These are phyloP conservation scores for Sarcophaga subvicina DNA, from an alignment of 2,888 invertebrate species.

Conservation along the genomic window DNA sequence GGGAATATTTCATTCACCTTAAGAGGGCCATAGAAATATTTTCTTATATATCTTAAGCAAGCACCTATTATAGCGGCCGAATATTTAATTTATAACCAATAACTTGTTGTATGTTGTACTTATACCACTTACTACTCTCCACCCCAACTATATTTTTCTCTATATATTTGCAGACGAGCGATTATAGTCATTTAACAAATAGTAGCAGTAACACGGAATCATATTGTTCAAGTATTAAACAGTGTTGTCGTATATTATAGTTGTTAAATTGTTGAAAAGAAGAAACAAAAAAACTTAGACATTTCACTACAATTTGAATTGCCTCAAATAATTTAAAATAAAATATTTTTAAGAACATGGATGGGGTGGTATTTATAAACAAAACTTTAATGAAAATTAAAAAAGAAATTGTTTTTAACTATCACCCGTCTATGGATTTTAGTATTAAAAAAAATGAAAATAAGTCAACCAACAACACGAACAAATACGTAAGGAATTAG, in stretches of 20 bases:
- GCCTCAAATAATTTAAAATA: conserved; percentile 39
- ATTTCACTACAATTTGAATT: conserved; percentile 64
- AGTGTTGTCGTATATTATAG: conserved; percentile 68
- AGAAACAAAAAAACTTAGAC: conserved; percentile 31
- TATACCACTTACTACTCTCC: conserved; percentile 17
- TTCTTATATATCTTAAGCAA: not conserved
- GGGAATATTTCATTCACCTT: not conserved
- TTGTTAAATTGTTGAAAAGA: not conserved
- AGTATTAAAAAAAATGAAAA: not conserved
- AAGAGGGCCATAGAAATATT: not conserved
- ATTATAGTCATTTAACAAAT: conserved; percentile 61
- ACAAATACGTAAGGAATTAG: no score
- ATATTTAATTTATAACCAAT: not conserved
- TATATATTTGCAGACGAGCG: conserved; percentile 67
- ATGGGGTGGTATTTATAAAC: no score
- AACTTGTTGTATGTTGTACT: not conserved
- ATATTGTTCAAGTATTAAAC: conserved; percentile 64
- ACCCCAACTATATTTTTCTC: conserved; percentile 17
- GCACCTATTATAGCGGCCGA: no score
- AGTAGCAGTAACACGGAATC: conserved; percentile 62
- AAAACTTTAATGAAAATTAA: no score
- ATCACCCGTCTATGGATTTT: not conserved
- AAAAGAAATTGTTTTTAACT: no score
- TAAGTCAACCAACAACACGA: no score
- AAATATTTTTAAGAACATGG: not conserved